Evolutionary conservation across 64 coral and sea anemone species (phyloP), one percentile per base, ranked within the genome.

Genomic region (Montipora foliosa): DNA sequence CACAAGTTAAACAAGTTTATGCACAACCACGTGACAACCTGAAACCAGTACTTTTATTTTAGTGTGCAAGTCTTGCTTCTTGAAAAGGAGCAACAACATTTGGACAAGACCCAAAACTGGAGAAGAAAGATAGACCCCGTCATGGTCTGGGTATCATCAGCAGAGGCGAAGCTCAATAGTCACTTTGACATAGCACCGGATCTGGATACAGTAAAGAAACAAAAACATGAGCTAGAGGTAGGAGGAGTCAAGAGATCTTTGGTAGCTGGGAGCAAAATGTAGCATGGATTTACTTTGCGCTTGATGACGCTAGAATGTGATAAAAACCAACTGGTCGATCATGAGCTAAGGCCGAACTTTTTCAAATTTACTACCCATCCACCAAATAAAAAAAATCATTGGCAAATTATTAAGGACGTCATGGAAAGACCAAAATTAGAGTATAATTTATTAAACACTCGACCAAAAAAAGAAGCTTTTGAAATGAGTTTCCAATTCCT

Each of bases 121-220:
- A 94, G 84, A 79, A 97, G 91, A 48, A 90, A 83, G 15, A 79
- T 90, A 66, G 74, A 73, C 47, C 89, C 82, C 13, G 52, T 97
- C 29, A 71, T 90, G 59, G 86, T 83, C 46, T 97, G 96, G 96
- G 77, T 97, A 37, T 78, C 75, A 24, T 79, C 81, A 88, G 96
- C 96, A 51, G 74, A 97, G 50, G 53, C 84, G 13, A 82, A 85
- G 78, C 57, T 97, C 19, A 97, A 95, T 78, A 95, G 87, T 15
- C 87, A 97, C 46, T 97, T 92, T 92, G 93, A 82, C n/a, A 97
- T 97, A 29, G 96, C 96, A 59, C 96, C 96, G 3, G 96, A 97
- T 85, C 83, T 97, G 9, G 96, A 97, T 47, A 93, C 96, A 60
- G 96, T 97, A 4, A 95, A 97, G 89, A 97, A 97, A 73, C 96